Evolutionary conservation across 2,888 invertebrate genomes (phyloP).

Genomic region (Epinotia ramella): DNA sequence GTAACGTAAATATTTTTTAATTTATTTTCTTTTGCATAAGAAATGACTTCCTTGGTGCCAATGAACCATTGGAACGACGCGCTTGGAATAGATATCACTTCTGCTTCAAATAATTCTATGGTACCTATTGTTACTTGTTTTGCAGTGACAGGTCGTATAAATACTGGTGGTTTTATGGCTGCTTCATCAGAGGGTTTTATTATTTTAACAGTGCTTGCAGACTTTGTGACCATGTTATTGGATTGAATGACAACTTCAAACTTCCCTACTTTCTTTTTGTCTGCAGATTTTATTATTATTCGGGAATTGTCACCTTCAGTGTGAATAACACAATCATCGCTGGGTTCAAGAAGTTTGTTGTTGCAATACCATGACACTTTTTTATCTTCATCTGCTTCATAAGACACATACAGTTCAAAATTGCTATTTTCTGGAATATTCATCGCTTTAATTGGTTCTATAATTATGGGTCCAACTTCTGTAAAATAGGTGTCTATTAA

Average conservation of each 20-base stretch:
- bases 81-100: conserved; percentile 90
- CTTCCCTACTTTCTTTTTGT: conserved; percentile 92
- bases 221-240: conserved; percentile 90
- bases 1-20: conserved; percentile 90
- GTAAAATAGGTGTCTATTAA: conserved; percentile 65
- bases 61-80: conserved; percentile 96
- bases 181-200: conserved; percentile 86
- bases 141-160: conserved; percentile 89
- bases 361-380: conserved; percentile 94
- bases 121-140: conserved; percentile 89
- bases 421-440: conserved; percentile 89
- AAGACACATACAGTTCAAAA: conserved; percentile 89
- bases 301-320: conserved; percentile 87
- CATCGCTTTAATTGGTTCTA: conserved; percentile 91
- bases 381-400: conserved; percentile 89
- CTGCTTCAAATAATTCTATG: conserved; percentile 91
- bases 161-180: conserved; percentile 89
- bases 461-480: conserved; percentile 86
- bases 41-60: conserved; percentile 88
- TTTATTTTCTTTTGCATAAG: conserved; percentile 82
- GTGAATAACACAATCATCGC: conserved; percentile 86
- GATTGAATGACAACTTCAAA: conserved; percentile 95
- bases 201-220: conserved; percentile 93
- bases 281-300: conserved; percentile 87
- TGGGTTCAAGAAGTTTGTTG: conserved; percentile 89